Percentiles rank a stretch among this genome's conserved stretches.
Evolutionary conservation across 2,797 vertebrate genomes (phyloP).

Genomic region (Coregonus sp.): DNA sequence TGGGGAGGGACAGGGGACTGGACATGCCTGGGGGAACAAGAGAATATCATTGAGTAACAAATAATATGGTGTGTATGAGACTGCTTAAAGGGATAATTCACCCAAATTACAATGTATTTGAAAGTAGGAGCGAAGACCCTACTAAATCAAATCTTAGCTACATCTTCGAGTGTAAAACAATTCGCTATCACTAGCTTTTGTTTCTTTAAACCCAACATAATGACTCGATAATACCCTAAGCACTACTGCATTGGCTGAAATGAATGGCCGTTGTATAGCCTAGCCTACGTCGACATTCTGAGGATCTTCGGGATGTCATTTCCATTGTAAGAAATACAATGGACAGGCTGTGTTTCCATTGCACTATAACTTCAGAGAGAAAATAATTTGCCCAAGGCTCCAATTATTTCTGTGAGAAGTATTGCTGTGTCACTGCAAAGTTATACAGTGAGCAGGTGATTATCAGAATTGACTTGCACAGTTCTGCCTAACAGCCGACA

Average conservation of each 20-base stretch:
- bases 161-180: neutral
- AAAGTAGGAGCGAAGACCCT: neutral
- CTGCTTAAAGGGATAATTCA: neutral
- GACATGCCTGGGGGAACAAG: slow-evolving; percentile 63
- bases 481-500: neutral
- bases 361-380: neutral
- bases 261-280: too few relatives aligned
- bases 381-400: slow-evolving; percentile 17
- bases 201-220: neutral
- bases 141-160: neutral
- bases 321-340: neutral
- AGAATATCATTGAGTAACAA: neutral
- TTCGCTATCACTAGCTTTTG: neutral
- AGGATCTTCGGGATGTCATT: neutral
- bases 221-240: neutral
- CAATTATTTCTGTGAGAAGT: slow-evolving; percentile 18
- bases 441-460: slow-evolving; percentile 15
- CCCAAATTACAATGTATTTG: neutral
- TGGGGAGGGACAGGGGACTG: slow-evolving; percentile 65
- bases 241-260: neutral
- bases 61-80: neutral
- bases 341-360: neutral
- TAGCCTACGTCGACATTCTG: neutral
- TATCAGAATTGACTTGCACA: slow-evolving; percentile 1
- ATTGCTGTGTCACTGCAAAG: slow-evolving; percentile 23